phyloP scores from a whole-genome alignment of 2,888 invertebrate species.

The Periphyllus acericola region DNA sequence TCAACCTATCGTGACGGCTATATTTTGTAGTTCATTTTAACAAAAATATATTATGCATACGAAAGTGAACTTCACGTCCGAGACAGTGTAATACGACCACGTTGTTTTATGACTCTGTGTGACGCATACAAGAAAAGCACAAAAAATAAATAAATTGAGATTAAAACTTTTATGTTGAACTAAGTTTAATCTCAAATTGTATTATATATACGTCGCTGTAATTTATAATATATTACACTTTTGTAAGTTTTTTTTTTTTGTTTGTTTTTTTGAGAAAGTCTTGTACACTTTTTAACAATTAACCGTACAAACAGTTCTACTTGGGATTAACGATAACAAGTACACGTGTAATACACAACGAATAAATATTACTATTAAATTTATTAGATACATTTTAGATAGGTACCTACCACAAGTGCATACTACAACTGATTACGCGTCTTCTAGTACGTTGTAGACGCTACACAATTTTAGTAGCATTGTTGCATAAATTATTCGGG shows the following conservation, averaged over 20 bases:
- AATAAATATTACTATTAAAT: not conserved
- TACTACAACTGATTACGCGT: too few species aligned
- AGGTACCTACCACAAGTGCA: too few species aligned
- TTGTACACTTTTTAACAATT: not conserved
- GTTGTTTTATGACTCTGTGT: not conserved
- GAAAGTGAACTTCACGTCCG: not conserved
- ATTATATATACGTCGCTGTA: not conserved
- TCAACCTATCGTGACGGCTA: not conserved
- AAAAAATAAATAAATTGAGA: conserved; percentile 2
- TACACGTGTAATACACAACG: too few species aligned
- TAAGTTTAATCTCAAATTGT: not conserved
- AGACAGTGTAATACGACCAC: not conserved
- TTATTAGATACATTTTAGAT: not conserved
- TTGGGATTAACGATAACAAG: not conserved
- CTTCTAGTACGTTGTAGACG: too few species aligned
- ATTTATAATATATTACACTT: not conserved
- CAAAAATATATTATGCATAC: not conserved
- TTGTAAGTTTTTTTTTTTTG: not conserved
- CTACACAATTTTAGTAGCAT: too few species aligned
- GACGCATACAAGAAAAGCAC: not conserved
- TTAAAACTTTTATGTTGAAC: conserved; percentile 2
- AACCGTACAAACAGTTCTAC: not conserved
- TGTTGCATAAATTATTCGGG: too few species aligned
- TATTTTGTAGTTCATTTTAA: not conserved
- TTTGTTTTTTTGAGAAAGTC: not conserved